Percentiles rank a stretch among this genome's conserved stretches.
Evolutionary conservation across 1,140 invertebrate species (phyloP).

Genomic region (Pogonognathellus flavescens): DNA sequence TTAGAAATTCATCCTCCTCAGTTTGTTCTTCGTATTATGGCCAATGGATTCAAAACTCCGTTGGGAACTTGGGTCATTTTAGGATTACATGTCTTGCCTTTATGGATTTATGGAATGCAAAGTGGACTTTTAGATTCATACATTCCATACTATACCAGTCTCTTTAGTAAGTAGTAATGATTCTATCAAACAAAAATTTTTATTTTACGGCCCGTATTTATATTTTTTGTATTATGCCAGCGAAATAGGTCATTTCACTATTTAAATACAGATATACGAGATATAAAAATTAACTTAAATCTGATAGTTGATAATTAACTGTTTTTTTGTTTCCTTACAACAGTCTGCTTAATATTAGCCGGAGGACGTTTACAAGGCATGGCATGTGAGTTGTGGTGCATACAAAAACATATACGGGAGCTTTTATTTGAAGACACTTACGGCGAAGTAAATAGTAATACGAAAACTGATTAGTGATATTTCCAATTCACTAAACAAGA

Average conservation of each 20-base stretch:
- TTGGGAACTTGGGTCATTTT: slow-evolving; percentile 54
- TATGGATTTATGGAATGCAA: slow-evolving; percentile 56
- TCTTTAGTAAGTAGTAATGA: slow-evolving; percentile 5
- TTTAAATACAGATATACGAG: no score
- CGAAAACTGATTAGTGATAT: not conserved
- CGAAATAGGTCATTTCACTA: no score
- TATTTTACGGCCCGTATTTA: no score
- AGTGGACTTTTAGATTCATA: slow-evolving; percentile 15
- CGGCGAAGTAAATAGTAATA: slow-evolving; percentile 3
- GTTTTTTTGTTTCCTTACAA: not conserved
- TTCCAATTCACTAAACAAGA: not conserved
- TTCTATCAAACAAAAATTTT: no score
- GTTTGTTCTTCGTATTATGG: slow-evolving; percentile 51
- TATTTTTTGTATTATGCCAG: no score
- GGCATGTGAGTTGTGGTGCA: slow-evolving; percentile 58
- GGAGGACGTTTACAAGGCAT: slow-evolving; percentile 36
- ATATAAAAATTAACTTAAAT: no score
- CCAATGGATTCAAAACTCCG: slow-evolving; percentile 59
- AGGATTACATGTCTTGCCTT: slow-evolving; percentile 53
- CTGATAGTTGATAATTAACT: not conserved
- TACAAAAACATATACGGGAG: slow-evolving; percentile 53
- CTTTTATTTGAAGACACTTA: slow-evolving; percentile 51
- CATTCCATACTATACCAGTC: slow-evolving; percentile 8
- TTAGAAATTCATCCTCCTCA: slow-evolving; percentile 25
- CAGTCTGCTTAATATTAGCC: slow-evolving; percentile 43